Conservation (phyloP, 2,113 vertebrate species). For the Oreotragus oreotragus region DNA sequence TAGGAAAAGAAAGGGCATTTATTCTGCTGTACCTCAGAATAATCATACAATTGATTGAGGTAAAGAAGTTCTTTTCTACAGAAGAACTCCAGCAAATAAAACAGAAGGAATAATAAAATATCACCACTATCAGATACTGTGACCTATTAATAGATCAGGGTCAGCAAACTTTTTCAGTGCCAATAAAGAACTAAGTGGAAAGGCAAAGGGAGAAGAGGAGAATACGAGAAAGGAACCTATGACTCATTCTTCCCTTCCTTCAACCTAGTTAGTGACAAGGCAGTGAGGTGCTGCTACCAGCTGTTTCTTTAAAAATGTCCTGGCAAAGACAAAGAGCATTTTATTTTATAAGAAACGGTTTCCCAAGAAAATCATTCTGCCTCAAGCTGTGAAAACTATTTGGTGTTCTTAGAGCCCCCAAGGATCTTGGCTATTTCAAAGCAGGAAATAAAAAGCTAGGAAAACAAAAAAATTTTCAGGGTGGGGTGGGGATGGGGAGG, state of each 20-base stretch:
- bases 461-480: neutral
- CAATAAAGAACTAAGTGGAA: neutral
- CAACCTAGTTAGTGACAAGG: neutral
- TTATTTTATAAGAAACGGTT: neutral
- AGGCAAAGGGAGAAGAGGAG: neutral
- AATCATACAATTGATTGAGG: neutral
- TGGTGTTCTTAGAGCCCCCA: neutral
- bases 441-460: neutral
- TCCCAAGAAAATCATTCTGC: conserved; percentile 7
- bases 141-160: neutral
- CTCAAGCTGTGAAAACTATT: neutral
- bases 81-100: neutral
- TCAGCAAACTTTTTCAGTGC: neutral
- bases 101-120: neutral
- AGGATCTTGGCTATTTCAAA: neutral
- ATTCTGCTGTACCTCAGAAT: neutral
- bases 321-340: neutral
- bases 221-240: neutral
- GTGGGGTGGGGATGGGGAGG: neutral
- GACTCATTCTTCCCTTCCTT: neutral
- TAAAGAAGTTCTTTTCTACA: neutral
- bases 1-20: neutral
- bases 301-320: neutral
- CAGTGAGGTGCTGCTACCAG: neutral
- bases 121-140: neutral